Percentiles rank a stretch among this genome's conserved stretches.
phyloP scores from a whole-genome alignment of 2,797 vertebrate genomes.

The Chelmon rostratus region DNA sequence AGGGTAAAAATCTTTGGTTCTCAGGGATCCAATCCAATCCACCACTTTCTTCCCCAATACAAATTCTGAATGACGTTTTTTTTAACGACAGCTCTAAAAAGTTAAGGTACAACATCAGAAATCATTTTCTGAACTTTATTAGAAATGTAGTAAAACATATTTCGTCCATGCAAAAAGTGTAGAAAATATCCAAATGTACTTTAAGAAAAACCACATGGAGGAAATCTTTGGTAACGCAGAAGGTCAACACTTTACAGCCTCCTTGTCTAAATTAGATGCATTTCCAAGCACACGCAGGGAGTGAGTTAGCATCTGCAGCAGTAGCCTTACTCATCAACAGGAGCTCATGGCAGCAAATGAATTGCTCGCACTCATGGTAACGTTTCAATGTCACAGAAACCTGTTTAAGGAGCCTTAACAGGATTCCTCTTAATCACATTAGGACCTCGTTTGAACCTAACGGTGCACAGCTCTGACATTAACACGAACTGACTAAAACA shows the following conservation, averaged over 20 bases:
- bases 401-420: constrained; percentile 26
- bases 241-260: background rate
- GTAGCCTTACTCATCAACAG: background rate
- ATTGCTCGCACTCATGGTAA: background rate
- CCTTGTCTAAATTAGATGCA: background rate
- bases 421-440: constrained; percentile 12
- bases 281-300: background rate
- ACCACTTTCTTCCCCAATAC: too few relatives aligned
- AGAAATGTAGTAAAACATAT: too few relatives aligned
- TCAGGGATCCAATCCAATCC: too few relatives aligned
- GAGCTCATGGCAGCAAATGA: background rate
- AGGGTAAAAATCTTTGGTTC: too few relatives aligned
- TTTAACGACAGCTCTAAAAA: background rate
- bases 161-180: too few relatives aligned
- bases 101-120: background rate
- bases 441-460: background rate
- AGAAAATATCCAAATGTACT: background rate
- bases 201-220: background rate
- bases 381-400: background rate
- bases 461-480: background rate
- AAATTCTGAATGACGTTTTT: background rate
- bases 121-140: background rate
- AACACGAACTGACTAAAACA: background rate
- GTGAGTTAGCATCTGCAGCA: background rate
- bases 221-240: background rate